Evolutionary conservation across 2,888 invertebrate genomes (phyloP).

Genomic region (Harmothoe impar): DNA sequence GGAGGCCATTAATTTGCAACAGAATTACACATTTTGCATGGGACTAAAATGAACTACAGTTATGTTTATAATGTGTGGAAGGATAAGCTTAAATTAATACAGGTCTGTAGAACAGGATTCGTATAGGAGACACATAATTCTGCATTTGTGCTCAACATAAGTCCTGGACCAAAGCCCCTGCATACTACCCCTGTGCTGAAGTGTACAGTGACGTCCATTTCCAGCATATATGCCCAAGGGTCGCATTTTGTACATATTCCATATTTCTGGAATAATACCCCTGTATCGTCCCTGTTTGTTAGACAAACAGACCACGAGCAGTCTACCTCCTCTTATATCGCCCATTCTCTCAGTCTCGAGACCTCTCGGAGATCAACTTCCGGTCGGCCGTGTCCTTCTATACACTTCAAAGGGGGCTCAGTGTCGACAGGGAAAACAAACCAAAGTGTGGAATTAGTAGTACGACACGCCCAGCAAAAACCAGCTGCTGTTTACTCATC

Average conservation of each 20-base stretch:
- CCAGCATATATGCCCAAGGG: neutral
- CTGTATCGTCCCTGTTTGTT: neutral
- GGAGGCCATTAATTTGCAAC: too few relatives aligned
- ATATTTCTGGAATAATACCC: slow-evolving; percentile 40
- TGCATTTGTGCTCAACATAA: too few relatives aligned
- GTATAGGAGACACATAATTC: too few relatives aligned
- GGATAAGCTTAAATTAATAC: too few relatives aligned
- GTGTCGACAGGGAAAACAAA: slow-evolving; percentile 60
- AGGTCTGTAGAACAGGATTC: too few relatives aligned
- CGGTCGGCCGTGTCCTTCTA: slow-evolving; percentile 21
- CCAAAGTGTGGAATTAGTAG: slow-evolving; percentile 55
- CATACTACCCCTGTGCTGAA: too few relatives aligned
- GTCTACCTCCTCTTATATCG: slow-evolving; percentile 37
- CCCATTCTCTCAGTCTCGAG: slow-evolving; percentile 48
- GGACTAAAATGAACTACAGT: too few relatives aligned
- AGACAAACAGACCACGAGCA: neutral
- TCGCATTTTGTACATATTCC: slow-evolving; percentile 56
- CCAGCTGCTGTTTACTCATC: slow-evolving; percentile 16
- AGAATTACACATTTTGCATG: too few relatives aligned
- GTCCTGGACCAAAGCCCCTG: too few relatives aligned
- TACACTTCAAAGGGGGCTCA: slow-evolving; percentile 37
- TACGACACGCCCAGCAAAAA: neutral
- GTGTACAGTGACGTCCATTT: too few relatives aligned
- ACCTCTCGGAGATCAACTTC: slow-evolving; percentile 54
- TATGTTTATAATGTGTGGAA: too few relatives aligned